phyloP scores from a whole-genome alignment of 2,888 invertebrate species.

The Platynereis dumerilii region DNA sequence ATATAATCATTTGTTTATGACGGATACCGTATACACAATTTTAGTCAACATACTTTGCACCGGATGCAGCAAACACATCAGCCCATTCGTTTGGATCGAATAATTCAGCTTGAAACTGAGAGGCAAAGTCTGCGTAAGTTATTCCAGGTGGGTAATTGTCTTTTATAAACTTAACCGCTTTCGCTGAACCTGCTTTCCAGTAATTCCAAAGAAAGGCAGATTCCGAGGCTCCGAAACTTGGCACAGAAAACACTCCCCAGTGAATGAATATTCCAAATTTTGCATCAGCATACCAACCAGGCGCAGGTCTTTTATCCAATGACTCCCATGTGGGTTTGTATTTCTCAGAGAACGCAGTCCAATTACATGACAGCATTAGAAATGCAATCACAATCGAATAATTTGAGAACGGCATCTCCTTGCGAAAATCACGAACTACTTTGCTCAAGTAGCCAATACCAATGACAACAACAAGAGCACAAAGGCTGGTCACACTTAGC shows the following conservation, averaged over 20 bases:
- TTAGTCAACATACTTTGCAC: slow-evolving; percentile 71
- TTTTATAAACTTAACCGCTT: slow-evolving; percentile 72
- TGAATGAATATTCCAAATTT: slow-evolving; percentile 93
- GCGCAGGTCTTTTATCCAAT: slow-evolving; percentile 81
- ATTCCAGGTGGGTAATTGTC: slow-evolving; percentile 83
- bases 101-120: slow-evolving; percentile 83
- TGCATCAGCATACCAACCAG: slow-evolving; percentile 86
- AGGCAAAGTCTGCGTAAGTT: slow-evolving; percentile 90
- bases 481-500: no score
- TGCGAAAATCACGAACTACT: no score
- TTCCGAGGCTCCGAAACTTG: slow-evolving; percentile 72
- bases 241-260: slow-evolving; percentile 93
- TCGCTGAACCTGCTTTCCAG: slow-evolving; percentile 39
- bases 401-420: no score
- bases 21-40: no score
- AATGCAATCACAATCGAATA: no score
- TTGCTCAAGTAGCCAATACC: no score
- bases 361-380: no score
- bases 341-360: not conserved
- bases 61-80: slow-evolving; percentile 79
- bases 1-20: no score
- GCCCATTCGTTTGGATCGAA: slow-evolving; percentile 87
- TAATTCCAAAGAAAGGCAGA: slow-evolving; percentile 56
- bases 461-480: no score
- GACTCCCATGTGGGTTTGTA: slow-evolving; percentile 79